Conservation (phyloP, 2,888 invertebrate genomes). For the Erannis defoliaria region DNA sequence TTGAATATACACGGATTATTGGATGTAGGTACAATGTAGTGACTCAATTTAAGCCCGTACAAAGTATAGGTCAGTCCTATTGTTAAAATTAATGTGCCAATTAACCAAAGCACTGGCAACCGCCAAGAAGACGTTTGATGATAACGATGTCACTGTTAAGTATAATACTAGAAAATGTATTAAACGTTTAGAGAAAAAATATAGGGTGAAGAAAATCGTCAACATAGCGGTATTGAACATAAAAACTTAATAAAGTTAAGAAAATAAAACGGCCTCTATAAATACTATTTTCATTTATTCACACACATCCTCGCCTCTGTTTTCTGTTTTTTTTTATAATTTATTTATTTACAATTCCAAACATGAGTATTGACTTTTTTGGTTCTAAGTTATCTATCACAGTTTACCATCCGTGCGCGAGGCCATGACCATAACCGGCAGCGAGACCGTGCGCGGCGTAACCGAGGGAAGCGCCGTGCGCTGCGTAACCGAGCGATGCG, state of each 20-base stretch:
- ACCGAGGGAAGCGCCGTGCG: slow-evolving; percentile 53
- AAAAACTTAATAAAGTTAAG: not conserved
- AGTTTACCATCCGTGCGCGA: slow-evolving; percentile 79
- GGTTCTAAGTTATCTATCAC: slow-evolving; percentile 78
- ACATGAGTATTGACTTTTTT: slow-evolving; percentile 81
- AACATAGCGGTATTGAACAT: too few species aligned
- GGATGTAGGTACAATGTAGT: too few species aligned
- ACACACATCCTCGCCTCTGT: slow-evolving; percentile 82
- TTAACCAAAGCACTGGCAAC: too few species aligned
- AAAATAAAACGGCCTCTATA: slow-evolving; percentile 29
- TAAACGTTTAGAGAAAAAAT: too few species aligned
- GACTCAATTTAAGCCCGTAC: too few species aligned
- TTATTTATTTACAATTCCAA: slow-evolving; percentile 78
- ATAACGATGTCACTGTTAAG: too few species aligned
- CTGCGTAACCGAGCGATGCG: slow-evolving; percentile 48
- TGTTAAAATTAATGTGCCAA: too few species aligned
- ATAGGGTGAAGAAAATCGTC: too few species aligned
- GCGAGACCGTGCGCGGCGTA: slow-evolving; percentile 47
- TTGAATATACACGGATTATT: too few species aligned
- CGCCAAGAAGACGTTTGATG: too few species aligned
- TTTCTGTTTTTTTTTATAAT: slow-evolving; percentile 72
- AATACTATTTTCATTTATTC: slow-evolving; percentile 79
- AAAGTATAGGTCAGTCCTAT: too few species aligned
- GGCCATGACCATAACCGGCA: slow-evolving; percentile 53
- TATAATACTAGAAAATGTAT: too few species aligned